phyloP scores from a whole-genome alignment of 2,888 invertebrate species.

The Hirtodrosophila alboralis region DNA sequence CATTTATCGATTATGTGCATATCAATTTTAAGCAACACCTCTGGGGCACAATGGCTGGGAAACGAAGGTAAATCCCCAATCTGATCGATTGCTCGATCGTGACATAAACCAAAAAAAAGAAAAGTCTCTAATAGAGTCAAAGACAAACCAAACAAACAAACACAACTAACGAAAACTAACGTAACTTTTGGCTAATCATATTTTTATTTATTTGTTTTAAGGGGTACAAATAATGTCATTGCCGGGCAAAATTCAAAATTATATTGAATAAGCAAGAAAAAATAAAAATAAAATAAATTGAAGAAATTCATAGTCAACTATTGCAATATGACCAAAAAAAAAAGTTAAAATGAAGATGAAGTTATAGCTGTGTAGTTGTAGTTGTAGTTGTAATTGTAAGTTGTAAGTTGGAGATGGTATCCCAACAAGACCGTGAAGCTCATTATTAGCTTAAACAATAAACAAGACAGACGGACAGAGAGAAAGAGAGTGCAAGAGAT shows the following conservation, averaged over 20 bases:
- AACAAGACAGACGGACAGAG: conserved; percentile 17
- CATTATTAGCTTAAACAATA: conserved; percentile 63
- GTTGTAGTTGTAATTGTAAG: conserved; percentile 35
- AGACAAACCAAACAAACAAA: conserved; percentile 17
- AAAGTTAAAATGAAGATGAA: conserved; percentile 38
- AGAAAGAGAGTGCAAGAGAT: conserved; percentile 22
- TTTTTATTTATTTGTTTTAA: conserved; percentile 16
- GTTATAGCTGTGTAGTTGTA: conserved; percentile 22
- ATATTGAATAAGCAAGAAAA: conserved; percentile 61
- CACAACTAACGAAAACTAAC: conserved; percentile 19
- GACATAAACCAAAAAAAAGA: conserved; percentile 39
- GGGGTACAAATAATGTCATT: conserved; percentile 62
- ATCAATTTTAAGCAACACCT: conserved; percentile 42
- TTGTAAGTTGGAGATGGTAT: conserved; percentile 52
- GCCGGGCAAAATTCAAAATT: conserved; percentile 43
- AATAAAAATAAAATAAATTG: conserved; percentile 36
- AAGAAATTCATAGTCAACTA: conserved; percentile 71
- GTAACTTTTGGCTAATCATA: conserved; percentile 43
- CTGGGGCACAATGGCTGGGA: conserved; percentile 5
- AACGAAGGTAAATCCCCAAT: conserved; percentile 19
- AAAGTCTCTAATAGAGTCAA: conserved; percentile 32
- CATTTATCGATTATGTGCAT: conserved; percentile 69
- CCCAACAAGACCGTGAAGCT: conserved; percentile 77
- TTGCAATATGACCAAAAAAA: conserved; percentile 59
- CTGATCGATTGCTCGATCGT: conserved; percentile 48